Percentiles rank a stretch among this genome's conserved stretches.
Conservation (phyloP, 92 coral and sea anemone species). For the Montipora capitata region DNA sequence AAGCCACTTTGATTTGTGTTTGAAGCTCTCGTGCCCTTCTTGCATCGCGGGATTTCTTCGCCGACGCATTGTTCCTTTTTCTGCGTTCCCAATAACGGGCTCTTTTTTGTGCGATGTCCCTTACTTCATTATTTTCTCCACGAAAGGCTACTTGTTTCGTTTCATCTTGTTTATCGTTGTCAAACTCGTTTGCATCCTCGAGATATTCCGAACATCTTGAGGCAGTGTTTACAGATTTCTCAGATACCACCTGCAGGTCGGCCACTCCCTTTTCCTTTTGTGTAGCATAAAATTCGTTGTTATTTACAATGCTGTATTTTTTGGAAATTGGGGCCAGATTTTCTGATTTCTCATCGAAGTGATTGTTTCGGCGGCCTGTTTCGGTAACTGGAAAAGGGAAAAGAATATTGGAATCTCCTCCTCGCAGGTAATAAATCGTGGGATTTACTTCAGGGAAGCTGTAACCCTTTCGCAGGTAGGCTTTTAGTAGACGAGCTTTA, state of each 20-base stretch:
- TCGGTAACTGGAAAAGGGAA: neutral
- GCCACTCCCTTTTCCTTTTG: neutral
- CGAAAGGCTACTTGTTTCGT: neutral
- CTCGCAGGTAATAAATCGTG: neutral
- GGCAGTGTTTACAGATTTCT: neutral
- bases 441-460: neutral
- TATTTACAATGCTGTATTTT: neutral
- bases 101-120: neutral
- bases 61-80: conserved; percentile 72
- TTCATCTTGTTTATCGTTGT: neutral
- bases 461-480: neutral
- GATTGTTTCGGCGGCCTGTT: neutral
- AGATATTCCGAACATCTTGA: neutral
- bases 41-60: conserved; percentile 78
- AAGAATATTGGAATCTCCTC: neutral
- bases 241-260: neutral
- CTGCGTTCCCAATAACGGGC: conserved; percentile 67
- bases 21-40: conserved; percentile 62
- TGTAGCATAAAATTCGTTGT: neutral
- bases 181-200: conserved; percentile 1
- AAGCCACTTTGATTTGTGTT: conserved; percentile 51
- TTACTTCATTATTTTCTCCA: neutral
- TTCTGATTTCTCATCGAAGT: neutral
- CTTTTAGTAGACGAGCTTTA: neutral
- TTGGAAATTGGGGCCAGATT: too few relatives aligned